These are phyloP conservation scores for Climacteris rufus DNA, from an alignment of 2,113 vertebrate genomes.

Conservation along the genomic window DNA sequence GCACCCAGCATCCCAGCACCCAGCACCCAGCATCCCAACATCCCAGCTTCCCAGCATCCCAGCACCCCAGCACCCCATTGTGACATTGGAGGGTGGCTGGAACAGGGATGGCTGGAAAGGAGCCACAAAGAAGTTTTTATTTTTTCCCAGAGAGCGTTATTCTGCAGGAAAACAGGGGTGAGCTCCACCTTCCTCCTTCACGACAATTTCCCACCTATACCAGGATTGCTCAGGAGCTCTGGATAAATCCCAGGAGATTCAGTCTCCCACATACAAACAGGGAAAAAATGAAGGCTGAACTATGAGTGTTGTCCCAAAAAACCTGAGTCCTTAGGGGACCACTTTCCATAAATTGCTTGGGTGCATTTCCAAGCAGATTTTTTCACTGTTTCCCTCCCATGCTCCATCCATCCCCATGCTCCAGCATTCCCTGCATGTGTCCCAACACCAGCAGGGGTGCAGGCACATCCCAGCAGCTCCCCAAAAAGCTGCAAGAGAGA, in stretches of 20 bases:
- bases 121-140: not conserved
- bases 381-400: not conserved
- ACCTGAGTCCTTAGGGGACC: not conserved
- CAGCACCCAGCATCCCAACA: too few relatives aligned
- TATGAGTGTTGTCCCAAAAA: not conserved
- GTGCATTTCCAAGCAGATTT: not conserved
- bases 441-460: fast-evolving
- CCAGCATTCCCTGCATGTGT: not conserved
- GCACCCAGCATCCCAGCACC: too few relatives aligned
- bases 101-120: not conserved
- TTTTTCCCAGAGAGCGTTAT: not conserved
- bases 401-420: not conserved
- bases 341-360: not conserved
- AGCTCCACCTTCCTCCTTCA: not conserved
- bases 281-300: not conserved
- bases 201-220: not conserved
- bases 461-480: not conserved
- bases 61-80: too few relatives aligned
- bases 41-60: too few relatives aligned
- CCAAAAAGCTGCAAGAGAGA: not conserved
- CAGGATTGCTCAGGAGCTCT: not conserved
- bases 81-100: not conserved
- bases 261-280: not conserved
- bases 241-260: not conserved
- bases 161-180: fast-evolving